These are phyloP conservation scores for Fragum sueziense DNA, from an alignment of 2,888 invertebrate genomes.

Conservation along the genomic window DNA sequence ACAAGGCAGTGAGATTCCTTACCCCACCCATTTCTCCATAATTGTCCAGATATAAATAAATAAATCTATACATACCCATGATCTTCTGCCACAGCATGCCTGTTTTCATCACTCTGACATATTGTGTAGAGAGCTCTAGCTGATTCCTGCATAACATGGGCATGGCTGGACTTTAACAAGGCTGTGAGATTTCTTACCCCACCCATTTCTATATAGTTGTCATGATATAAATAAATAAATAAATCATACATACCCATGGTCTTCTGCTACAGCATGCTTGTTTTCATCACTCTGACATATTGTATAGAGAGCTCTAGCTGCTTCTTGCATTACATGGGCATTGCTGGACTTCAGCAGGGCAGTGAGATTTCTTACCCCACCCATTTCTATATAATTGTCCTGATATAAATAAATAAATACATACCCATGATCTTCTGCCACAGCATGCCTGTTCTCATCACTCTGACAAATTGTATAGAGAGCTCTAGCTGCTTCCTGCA, in stretches of 20 bases:
- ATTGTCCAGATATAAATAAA: too few relatives aligned
- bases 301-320: constrained; percentile 74
- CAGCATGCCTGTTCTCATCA: constrained; percentile 74
- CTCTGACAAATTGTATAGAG: constrained; percentile 78
- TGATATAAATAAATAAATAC: too few relatives aligned
- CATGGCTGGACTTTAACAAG: constrained; percentile 72
- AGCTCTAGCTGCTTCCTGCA: constrained; percentile 77
- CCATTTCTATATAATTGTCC: constrained; percentile 79
- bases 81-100: constrained; percentile 73
- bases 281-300: constrained; percentile 79
- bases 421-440: constrained; percentile 78
- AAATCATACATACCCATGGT: constrained; percentile 73
- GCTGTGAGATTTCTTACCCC: constrained; percentile 76
- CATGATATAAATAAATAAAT: too few relatives aligned
- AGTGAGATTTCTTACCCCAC: constrained; percentile 75
- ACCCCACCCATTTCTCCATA: constrained; percentile 79
- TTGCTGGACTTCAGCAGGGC: constrained; percentile 75
- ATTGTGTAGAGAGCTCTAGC: constrained; percentile 76
- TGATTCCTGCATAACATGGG: constrained; percentile 77
- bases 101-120: constrained; percentile 78
- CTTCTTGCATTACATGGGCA: constrained; percentile 76
- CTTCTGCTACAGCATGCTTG: constrained; percentile 73
- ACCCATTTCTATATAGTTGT: constrained; percentile 78
- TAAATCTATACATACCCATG: constrained; percentile 79
- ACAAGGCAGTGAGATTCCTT: constrained; percentile 74